Base-by-base conservation (phyloP, 1,140 invertebrate genomes). In the Pseudomyrmex flavicornis region DNA sequence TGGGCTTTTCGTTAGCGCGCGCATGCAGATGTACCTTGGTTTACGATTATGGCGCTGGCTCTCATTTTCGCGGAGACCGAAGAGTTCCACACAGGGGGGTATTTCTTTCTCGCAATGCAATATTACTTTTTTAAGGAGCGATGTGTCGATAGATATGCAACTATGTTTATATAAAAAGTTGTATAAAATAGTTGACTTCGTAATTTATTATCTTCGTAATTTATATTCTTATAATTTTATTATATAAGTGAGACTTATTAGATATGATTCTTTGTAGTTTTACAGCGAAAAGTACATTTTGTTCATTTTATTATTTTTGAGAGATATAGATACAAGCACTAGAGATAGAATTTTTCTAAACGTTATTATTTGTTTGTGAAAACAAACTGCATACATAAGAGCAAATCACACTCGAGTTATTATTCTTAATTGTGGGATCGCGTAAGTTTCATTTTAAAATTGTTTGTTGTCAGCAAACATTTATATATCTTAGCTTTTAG, bases 1-100 rank as follows among this genome's bases (percentile, higher is more conserved):
- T 72, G 66, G 66, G 76, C 54, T 80, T 80, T 80, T 80, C 76
- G 76, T 80, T 80, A 80, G 76, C 76, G 76, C 76, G 66, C 76
- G 66, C 66, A 80, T 80, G 76, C 76, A 72, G 52, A 79, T 70
- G 76, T 70, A 79, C 66, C 54, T 70, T 79, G 76, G 76, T 79
- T 79, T 79, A 79, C 68, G 66, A 72, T 72, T 59, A 70, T 80
- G 66, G 44, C 76, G 22, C 20, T 72, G 54, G 54, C 56, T 72
- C 66, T 80, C 66, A 80, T 72, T 80, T 72, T 61, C 76, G 69
- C 66, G 35, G 20, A 58, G 76, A 70, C 65, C 44, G 35, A 58
- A 35, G 20, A 52, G 44, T 58, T 58, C 15, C 65, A 52, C 35
- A 35, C 35, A 70, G 58, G 63, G 52, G 26, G 66, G n/a, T 44